Evolutionary conservation across 2,113 vertebrate genomes (phyloP).

Genomic region (Oreocharis arfaki): DNA sequence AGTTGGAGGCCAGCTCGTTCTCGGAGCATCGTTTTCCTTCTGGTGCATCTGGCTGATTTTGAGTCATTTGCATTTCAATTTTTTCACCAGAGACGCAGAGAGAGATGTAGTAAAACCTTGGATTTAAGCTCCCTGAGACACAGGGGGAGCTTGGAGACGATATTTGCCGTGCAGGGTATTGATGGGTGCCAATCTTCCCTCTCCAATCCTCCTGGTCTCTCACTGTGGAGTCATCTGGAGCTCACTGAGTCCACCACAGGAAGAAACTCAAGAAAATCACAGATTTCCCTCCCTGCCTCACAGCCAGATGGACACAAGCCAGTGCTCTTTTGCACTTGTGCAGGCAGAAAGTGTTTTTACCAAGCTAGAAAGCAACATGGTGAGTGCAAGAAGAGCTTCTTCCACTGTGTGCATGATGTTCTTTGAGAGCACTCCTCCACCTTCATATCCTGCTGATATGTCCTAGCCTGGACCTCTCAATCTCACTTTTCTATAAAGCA

Average conservation of each 20-base stretch:
- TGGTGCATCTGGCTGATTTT: background rate
- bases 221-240: background rate
- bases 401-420: background rate
- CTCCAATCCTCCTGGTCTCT: background rate
- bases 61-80: background rate
- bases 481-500: background rate
- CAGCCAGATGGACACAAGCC: constrained; percentile 19
- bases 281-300: background rate
- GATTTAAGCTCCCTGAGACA: background rate
- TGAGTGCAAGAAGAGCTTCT: background rate
- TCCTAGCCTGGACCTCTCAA: background rate
- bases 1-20: constrained; percentile 15
- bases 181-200: background rate
- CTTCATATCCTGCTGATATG: background rate
- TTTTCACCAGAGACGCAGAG: background rate
- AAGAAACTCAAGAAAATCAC: constrained; percentile 1
- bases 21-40: background rate
- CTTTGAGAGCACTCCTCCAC: background rate
- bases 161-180: background rate
- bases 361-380: background rate
- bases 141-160: background rate
- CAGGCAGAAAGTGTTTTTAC: background rate
- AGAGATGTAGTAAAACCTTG: background rate
- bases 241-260: background rate
- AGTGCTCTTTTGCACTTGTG: constrained; percentile 17